Evolutionary conservation across 30 jellyfish, hydroid and myxozoan species (phyloP), one percentile per base, ranked within the genome.

Genomic region (Catostylus mosaicus): DNA sequence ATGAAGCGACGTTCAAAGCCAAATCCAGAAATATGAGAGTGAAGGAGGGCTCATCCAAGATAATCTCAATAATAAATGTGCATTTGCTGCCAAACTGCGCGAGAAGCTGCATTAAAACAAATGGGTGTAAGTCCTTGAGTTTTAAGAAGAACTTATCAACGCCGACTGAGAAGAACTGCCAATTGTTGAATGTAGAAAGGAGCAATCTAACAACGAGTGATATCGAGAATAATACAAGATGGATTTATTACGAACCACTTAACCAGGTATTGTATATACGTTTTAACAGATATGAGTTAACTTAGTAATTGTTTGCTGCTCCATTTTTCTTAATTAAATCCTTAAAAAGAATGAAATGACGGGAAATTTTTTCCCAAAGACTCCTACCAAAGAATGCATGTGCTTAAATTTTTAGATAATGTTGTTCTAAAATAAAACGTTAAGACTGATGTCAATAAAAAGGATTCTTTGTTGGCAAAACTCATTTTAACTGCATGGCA

Each of bases 1-100:
- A 59, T 16, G 71, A 59, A 23, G 71, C 71, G 18, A 59, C 45
- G 10, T 59, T 59, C 38, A 59, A 59, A 24, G 71, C 71, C 11
- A 59, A 59, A 6, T 20, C 20, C 2, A 59, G 0, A 4, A 27
- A 27, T 59, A 19, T 59, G 3, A 27, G 11, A 26, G 11, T 59
- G 38, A 59, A 22, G 24, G 71, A 5, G 8, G 26, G 71, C 8
- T 59, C 71, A 59, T 59, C 71, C 1, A 59, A 59, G 71, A 36
- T 59, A 1, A 59, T 3, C 26, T 2, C 71, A 27, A 59, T 37
- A 59, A 59, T 23, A 12, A 23, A 27, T 22, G 38, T 37, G 24
- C 40, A 1, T 9, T 23, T 22, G 37, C 38, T 59, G 4, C 19
- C 71, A 6, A 36, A 22, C 19, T 59, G 71, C 24, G 71, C 71